These are phyloP conservation scores for Semicossyphus pulcher DNA, from an alignment of 2,113 vertebrate genomes.

Conservation along the genomic window DNA sequence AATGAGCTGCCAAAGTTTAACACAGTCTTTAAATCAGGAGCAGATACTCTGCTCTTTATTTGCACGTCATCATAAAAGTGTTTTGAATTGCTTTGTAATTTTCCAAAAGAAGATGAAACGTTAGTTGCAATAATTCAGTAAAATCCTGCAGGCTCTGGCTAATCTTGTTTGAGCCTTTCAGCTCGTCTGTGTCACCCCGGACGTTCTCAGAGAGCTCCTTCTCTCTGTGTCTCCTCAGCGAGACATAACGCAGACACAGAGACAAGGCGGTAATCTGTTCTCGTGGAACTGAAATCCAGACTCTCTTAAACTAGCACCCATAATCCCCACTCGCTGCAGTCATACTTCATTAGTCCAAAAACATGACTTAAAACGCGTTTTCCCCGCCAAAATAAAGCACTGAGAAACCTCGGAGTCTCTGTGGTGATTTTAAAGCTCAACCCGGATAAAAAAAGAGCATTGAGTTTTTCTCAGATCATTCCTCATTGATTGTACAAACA, in stretches of 20 bases:
- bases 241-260: constrained; percentile 70
- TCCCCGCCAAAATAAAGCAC: constrained; percentile 27
- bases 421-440: constrained; percentile 37
- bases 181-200: constrained; percentile 40
- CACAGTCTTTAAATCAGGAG: not conserved
- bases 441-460: constrained; percentile 6
- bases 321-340: constrained; percentile 64
- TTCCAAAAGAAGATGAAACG: constrained; percentile 24
- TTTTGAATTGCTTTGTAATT: constrained; percentile 30
- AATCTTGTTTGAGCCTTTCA: constrained; percentile 60
- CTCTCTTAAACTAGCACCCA: constrained; percentile 68
- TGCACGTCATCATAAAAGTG: not conserved
- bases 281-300: constrained; percentile 63
- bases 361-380: constrained; percentile 42
- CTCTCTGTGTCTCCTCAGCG: constrained; percentile 43
- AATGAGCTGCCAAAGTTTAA: not conserved
- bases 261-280: constrained; percentile 68
- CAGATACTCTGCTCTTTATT: not conserved
- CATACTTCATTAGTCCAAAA: constrained; percentile 61
- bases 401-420: constrained; percentile 4
- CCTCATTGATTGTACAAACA: constrained; percentile 51
- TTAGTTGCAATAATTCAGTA: constrained; percentile 34
- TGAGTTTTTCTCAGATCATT: constrained; percentile 30
- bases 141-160: constrained; percentile 45
- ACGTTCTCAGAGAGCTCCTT: constrained; percentile 46